Evolutionary conservation across 2,113 vertebrate species (phyloP).

Genomic region (Calyptomena viridis): DNA sequence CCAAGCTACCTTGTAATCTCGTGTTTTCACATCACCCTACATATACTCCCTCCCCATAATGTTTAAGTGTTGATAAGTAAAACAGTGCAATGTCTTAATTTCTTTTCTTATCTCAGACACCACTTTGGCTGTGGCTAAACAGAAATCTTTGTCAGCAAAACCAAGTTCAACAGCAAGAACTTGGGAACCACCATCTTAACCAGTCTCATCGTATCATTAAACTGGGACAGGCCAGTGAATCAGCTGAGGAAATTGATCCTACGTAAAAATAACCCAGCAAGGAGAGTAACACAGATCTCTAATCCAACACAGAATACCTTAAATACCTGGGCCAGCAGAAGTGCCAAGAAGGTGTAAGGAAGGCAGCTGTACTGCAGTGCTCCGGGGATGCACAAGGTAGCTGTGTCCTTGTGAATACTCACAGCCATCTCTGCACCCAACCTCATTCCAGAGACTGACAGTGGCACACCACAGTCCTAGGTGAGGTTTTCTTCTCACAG

Average conservation of each 20-base stretch:
- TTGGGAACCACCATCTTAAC: not conserved
- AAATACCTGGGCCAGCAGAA: not conserved
- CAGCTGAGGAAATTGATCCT: not conserved
- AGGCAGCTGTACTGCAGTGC: not conserved
- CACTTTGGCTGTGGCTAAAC: not conserved
- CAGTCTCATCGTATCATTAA: not conserved
- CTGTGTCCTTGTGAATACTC: not conserved
- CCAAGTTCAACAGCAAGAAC: not conserved
- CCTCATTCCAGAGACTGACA: fast-evolving
- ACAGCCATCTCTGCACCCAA: not conserved
- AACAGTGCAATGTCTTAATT: constrained; percentile 1
- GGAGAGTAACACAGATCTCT: not conserved
- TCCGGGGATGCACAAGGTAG: not conserved
- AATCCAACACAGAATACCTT: not conserved
- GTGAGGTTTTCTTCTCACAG: not conserved
- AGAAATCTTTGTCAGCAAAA: not conserved
- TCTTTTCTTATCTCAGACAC: not conserved
- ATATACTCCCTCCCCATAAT: not conserved
- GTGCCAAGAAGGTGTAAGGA: not conserved
- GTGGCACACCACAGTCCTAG: not conserved
- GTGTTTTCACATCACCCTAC: not conserved
- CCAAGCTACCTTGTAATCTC: not conserved
- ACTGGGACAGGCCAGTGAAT: not conserved
- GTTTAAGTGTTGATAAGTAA: not conserved
- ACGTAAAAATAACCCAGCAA: constrained; percentile 4